Evolutionary conservation across 2,797 vertebrate genomes (phyloP).

Genomic region (Delichon dasypus): DNA sequence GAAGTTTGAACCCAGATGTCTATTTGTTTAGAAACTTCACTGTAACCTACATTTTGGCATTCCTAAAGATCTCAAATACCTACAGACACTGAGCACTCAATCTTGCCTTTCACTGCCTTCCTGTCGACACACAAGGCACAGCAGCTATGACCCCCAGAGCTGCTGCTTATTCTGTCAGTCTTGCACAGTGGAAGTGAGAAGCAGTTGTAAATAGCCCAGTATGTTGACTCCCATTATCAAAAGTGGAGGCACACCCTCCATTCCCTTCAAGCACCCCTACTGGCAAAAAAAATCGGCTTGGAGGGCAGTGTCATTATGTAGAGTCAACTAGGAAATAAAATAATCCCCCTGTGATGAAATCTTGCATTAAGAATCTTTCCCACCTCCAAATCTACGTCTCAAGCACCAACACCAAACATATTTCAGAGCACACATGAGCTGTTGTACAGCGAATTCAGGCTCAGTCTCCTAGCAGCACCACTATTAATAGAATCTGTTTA

Average conservation of each 20-base stretch:
- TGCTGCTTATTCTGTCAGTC: background rate
- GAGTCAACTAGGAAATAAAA: background rate
- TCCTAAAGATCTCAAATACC: background rate
- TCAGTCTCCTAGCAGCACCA: conserved; percentile 69
- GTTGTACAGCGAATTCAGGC: conserved; percentile 58
- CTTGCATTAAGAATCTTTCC: background rate
- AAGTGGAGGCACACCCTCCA: background rate
- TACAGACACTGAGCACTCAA: background rate
- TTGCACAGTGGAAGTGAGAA: background rate
- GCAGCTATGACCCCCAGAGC: background rate
- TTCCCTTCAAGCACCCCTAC: background rate
- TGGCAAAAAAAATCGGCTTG: background rate
- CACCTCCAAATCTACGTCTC: background rate
- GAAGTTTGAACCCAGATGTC: background rate
- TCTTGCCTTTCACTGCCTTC: background rate
- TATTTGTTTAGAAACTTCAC: background rate
- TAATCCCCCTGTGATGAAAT: background rate
- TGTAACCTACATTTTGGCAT: background rate
- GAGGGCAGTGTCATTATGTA: background rate
- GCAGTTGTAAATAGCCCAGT: background rate
- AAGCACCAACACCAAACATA: conserved; percentile 44
- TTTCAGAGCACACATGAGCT: conserved; percentile 62
- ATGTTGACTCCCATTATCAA: background rate
- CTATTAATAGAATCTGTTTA: conserved; percentile 72
- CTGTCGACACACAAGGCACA: background rate